Evolutionary conservation across 2,888 invertebrate species (phyloP).

Genomic region (Meganola albula): DNA sequence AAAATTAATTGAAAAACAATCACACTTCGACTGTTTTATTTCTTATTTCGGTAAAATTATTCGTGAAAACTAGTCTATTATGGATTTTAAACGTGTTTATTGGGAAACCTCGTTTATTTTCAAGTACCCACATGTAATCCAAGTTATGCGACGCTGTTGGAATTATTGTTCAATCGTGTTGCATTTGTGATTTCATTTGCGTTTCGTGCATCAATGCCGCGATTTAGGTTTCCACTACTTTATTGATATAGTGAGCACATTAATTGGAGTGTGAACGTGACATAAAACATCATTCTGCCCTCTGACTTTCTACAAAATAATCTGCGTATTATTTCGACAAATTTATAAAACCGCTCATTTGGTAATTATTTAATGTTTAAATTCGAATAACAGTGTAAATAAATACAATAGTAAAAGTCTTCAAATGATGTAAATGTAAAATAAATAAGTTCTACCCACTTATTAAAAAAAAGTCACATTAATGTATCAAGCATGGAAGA

Average conservation of each 20-base stretch:
- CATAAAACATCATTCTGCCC: slow-evolving; percentile 60
- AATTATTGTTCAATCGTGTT: slow-evolving; percentile 28
- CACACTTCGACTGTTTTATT: slow-evolving; percentile 51
- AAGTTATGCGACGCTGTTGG: slow-evolving; percentile 19
- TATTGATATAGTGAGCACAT: slow-evolving; percentile 66
- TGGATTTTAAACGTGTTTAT: slow-evolving; percentile 12
- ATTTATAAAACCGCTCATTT: too few species aligned
- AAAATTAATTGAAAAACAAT: slow-evolving; percentile 55
- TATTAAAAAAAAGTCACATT: too few species aligned
- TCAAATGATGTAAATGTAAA: too few species aligned
- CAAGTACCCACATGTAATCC: slow-evolving; percentile 51
- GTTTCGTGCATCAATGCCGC: slow-evolving; percentile 60
- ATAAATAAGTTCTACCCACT: too few species aligned
- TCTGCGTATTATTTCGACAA: too few species aligned
- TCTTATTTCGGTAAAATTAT: slow-evolving; percentile 33
- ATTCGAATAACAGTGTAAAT: too few species aligned
- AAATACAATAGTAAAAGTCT: too few species aligned
- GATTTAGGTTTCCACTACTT: slow-evolving; percentile 62
- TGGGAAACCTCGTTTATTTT: slow-evolving; percentile 37
- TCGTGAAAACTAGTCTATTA: slow-evolving; percentile 22
- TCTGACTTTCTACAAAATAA: too few species aligned
- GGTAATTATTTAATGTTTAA: too few species aligned
- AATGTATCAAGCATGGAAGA: too few species aligned
- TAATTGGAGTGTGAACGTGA: slow-evolving; percentile 76
- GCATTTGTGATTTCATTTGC: slow-evolving; percentile 53